These are phyloP conservation scores for Epizoanthus scotinus DNA, from an alignment of 92 coral and sea anemone genomes.

Conservation along the genomic window DNA sequence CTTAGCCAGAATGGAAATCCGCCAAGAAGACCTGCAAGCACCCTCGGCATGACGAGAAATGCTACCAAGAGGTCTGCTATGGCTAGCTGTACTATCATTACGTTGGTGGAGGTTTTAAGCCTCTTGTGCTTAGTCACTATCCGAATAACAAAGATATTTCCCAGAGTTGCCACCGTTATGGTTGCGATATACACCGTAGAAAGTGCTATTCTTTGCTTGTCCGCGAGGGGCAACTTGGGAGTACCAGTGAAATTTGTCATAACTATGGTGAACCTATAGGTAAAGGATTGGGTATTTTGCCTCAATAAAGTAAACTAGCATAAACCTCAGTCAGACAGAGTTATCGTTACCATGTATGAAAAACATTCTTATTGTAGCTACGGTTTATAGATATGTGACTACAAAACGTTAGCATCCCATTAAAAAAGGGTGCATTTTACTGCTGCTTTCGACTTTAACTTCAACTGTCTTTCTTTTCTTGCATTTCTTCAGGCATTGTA, in stretches of 20 bases:
- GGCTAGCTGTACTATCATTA: conserved; percentile 74
- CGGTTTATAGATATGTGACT: too few relatives aligned
- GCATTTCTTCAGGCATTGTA: too few relatives aligned
- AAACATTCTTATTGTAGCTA: too few relatives aligned
- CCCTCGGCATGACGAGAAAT: conserved; percentile 56
- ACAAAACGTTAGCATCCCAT: too few relatives aligned
- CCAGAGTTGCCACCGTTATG: conserved; percentile 28
- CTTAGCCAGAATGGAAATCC: conserved; percentile 73
- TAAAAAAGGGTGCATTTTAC: too few relatives aligned
- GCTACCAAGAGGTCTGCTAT: conserved; percentile 78
- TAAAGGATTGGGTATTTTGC: neutral
- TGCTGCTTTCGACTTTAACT: too few relatives aligned
- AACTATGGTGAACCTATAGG: neutral
- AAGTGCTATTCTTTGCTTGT: neutral
- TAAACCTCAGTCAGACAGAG: too few relatives aligned
- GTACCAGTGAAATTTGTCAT: conserved; percentile 20
- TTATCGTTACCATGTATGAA: too few relatives aligned
- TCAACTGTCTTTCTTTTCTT: too few relatives aligned
- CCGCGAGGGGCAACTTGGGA: neutral
- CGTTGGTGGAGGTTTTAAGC: conserved; percentile 66
- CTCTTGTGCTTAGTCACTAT: conserved; percentile 65
- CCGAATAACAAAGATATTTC: conserved; percentile 69
- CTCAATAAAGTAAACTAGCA: too few relatives aligned
- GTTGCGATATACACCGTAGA: neutral
- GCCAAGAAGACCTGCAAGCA: conserved; percentile 52